Conservation (phyloP, 2,113 vertebrate species). For the Dromiciops gliroides region DNA sequence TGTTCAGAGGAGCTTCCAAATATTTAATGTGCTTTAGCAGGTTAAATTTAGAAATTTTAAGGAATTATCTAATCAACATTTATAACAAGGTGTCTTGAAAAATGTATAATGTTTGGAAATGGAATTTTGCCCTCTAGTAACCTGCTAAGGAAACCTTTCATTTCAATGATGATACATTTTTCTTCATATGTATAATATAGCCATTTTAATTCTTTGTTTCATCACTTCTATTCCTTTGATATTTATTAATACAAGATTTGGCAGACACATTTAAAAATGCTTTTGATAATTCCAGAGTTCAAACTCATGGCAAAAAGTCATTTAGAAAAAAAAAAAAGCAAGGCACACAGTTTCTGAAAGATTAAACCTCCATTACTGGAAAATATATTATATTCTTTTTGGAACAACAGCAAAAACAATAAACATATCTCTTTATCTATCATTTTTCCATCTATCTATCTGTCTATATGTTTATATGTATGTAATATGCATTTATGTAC, state of each 20-base stretch:
- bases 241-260: constrained; percentile 10
- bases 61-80: background rate
- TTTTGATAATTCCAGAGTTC: constrained; percentile 27
- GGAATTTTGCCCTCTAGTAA: background rate
- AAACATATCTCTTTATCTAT: too few relatives aligned
- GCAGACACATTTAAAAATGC: background rate
- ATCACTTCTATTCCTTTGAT: background rate
- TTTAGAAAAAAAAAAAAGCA: constrained; percentile 19
- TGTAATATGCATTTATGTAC: too few relatives aligned
- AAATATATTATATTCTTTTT: background rate
- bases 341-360: background rate
- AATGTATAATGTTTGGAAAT: background rate
- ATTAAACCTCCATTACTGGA: background rate
- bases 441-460: too few relatives aligned
- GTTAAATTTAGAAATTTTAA: background rate
- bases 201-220: background rate
- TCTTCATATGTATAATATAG: background rate
- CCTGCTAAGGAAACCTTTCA: background rate
- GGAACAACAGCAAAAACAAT: background rate
- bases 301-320: background rate
- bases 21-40: background rate
- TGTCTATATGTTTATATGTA: too few relatives aligned
- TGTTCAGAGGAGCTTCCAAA: background rate
- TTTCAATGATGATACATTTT: background rate
- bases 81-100: constrained; percentile 19